phyloP scores from a whole-genome alignment of 2,113 vertebrate species.

The Podiceps cristatus region DNA sequence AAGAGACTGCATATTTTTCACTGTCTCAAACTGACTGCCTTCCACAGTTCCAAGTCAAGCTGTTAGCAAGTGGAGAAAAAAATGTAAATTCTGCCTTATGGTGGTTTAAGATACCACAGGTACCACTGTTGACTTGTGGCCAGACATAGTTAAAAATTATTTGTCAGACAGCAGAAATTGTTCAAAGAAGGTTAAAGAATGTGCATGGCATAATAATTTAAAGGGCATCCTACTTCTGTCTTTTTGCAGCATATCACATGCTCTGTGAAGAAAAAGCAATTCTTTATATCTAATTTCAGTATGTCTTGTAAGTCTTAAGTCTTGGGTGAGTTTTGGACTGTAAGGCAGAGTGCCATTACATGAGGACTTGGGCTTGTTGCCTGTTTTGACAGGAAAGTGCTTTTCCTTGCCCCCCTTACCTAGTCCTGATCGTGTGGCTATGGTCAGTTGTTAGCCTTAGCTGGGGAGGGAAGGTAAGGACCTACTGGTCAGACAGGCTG shows the following conservation, averaged over 20 bases:
- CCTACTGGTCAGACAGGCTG: background rate
- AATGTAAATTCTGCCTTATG: background rate
- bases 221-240: background rate
- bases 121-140: background rate
- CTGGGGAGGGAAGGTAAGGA: background rate
- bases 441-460: background rate
- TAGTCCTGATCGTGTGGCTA: background rate
- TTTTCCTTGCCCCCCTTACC: background rate
- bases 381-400: background rate
- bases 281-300: background rate
- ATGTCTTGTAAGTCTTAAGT: background rate
- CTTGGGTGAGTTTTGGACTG: background rate
- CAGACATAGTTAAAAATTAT: background rate
- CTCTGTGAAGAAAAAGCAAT: background rate
- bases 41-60: background rate
- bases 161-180: background rate
- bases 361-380: background rate
- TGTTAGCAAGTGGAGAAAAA: background rate
- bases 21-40: background rate
- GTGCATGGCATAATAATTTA: background rate
- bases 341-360: background rate
- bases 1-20: background rate
- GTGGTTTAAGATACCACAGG: background rate
- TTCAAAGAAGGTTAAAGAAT: background rate
- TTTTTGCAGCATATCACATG: background rate